Evolutionary conservation across 92 coral and sea anemone genomes (phyloP).

Genomic region (Phymanthus crucifer): DNA sequence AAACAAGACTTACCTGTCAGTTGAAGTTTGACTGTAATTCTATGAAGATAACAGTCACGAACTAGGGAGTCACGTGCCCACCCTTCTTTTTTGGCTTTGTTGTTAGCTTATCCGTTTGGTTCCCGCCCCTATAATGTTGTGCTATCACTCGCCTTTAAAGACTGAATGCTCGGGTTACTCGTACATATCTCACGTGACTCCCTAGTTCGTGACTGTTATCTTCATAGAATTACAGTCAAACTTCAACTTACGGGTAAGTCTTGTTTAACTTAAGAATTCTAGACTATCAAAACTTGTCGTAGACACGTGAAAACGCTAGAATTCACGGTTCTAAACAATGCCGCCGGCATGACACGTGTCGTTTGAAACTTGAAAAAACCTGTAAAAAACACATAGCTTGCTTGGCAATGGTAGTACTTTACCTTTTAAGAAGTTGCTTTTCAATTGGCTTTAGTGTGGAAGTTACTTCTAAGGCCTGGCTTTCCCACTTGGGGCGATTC

Average conservation of each 20-base stretch:
- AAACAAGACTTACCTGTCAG: not conserved
- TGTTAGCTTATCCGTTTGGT: not conserved
- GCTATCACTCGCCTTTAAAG: not conserved
- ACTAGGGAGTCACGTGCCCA: no score
- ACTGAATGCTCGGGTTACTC: no score
- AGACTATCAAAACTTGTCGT: no score
- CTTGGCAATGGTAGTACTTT: not conserved
- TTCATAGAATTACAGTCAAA: no score
- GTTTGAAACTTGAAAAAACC: not conserved
- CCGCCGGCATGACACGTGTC: not conserved
- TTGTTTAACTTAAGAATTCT: no score
- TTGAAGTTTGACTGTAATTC: no score
- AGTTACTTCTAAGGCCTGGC: not conserved
- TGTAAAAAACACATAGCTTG: not conserved
- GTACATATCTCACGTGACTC: no score
- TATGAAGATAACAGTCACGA: no score
- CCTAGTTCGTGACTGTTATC: no score
- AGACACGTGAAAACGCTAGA: no score
- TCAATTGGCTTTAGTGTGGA: slow-evolving; percentile 6
- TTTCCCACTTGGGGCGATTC: slow-evolving; percentile 5
- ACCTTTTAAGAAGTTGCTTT: slow-evolving; percentile 17
- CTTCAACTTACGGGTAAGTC: no score
- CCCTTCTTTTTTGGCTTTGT: not conserved
- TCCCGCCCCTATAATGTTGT: not conserved
- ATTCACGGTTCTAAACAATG: no score